Percentiles rank a stretch among this genome's conserved stretches.
phyloP scores from a whole-genome alignment of 2,888 invertebrate genomes.

The Fragum fragum region DNA sequence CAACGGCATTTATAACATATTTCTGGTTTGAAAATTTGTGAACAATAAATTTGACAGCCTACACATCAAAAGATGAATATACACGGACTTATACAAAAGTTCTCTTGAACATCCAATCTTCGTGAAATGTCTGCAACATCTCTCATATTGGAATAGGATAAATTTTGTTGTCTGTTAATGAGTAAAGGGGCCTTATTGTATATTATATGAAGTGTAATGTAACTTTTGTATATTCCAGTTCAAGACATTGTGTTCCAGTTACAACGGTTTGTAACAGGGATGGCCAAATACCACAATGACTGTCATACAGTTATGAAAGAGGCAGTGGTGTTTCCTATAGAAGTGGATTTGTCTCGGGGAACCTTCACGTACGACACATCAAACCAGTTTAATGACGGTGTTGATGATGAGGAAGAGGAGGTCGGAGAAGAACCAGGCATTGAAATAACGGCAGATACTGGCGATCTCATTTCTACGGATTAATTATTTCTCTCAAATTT shows the following conservation, averaged over 20 bases:
- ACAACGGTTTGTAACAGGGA: slow-evolving; percentile 93
- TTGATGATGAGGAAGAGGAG: slow-evolving; percentile 83
- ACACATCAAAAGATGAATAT: too few species aligned
- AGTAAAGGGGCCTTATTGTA: too few species aligned
- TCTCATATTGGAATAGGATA: too few species aligned
- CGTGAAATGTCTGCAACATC: too few species aligned
- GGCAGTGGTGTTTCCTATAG: slow-evolving; percentile 95
- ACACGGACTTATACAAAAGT: too few species aligned
- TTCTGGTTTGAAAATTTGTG: too few species aligned
- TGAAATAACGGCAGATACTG: slow-evolving; percentile 57
- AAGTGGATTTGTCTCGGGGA: slow-evolving; percentile 96
- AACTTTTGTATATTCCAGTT: slow-evolving; percentile 87
- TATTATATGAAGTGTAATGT: too few species aligned
- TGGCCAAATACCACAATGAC: slow-evolving; percentile 92
- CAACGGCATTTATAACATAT: too few species aligned
- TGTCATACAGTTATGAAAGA: slow-evolving; percentile 92
- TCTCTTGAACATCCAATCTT: too few species aligned
- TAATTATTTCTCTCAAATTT: slow-evolving; percentile 34
- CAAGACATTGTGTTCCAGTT: slow-evolving; percentile 94
- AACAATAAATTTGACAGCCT: too few species aligned
- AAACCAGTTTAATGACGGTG: slow-evolving; percentile 84
- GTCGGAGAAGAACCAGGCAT: slow-evolving; percentile 58
- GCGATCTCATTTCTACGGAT: slow-evolving; percentile 80
- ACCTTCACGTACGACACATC: slow-evolving; percentile 92
- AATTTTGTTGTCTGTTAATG: too few species aligned